Percentiles rank a stretch among this genome's conserved stretches.
Evolutionary conservation across 2,888 invertebrate genomes (phyloP).

Genomic region (Pardosa pseudoannulata): DNA sequence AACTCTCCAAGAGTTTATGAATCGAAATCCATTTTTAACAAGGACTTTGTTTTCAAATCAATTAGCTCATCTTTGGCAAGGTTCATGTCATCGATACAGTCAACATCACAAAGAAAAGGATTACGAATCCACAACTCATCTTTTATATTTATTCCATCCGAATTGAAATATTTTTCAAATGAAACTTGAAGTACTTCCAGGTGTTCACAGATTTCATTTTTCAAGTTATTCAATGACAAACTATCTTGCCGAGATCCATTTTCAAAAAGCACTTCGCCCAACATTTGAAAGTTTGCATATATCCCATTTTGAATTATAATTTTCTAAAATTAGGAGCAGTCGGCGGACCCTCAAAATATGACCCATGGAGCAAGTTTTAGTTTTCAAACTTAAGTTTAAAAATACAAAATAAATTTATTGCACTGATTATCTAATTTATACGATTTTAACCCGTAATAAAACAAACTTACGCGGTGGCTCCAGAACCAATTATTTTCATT

Average conservation of each 20-base stretch:
- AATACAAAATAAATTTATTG: no score
- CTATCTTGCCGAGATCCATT: slow-evolving; percentile 22
- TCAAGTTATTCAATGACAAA: slow-evolving; percentile 5
- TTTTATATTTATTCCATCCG: slow-evolving; percentile 56
- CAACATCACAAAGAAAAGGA: slow-evolving; percentile 55
- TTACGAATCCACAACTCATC: slow-evolving; percentile 61
- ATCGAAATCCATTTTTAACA: slow-evolving; percentile 50
- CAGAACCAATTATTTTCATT: no score
- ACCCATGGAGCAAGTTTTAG: no score
- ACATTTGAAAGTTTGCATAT: slow-evolving; percentile 22
- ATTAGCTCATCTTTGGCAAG: slow-evolving; percentile 52
- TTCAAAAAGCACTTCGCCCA: slow-evolving; percentile 21
- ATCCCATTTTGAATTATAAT: slow-evolving; percentile 19
- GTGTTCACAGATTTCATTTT: slow-evolving; percentile 4
- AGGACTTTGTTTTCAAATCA: slow-evolving; percentile 49
- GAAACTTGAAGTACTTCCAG: slow-evolving; percentile 5
- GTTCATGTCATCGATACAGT: slow-evolving; percentile 59
- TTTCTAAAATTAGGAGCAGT: no score
- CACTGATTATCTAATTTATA: no score
- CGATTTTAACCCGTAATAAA: no score
- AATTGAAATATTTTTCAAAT: slow-evolving; percentile 37
- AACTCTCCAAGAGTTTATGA: neutral
- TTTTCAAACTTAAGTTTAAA: no score
- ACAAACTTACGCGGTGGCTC: no score
- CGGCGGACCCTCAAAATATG: no score